A percentile compares a stretch with the other conserved stretches of the same genome.
Conservation (phyloP, 2,113 vertebrate species). For the Petroica traversi region DNA sequence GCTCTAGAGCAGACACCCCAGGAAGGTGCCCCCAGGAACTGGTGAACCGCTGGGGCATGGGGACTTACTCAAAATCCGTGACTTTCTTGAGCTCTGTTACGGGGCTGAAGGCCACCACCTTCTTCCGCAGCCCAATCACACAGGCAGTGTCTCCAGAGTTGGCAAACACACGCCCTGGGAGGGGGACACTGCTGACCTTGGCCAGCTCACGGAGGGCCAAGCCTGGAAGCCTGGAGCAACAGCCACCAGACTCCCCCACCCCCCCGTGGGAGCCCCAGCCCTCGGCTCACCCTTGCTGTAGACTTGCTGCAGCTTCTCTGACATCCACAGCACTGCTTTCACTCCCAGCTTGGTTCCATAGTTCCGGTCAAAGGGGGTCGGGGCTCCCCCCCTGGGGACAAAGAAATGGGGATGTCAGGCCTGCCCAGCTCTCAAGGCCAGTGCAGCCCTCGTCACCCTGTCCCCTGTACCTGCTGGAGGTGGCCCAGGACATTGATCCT, state of each 20-base stretch:
- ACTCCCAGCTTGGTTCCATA: conserved; percentile 93
- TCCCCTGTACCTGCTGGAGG: conserved; percentile 84
- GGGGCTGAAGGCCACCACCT: conserved; percentile 86
- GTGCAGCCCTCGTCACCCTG: accelerated
- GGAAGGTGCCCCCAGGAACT: accelerated
- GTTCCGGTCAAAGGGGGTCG: conserved; percentile 94
- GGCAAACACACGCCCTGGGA: conserved; percentile 85
- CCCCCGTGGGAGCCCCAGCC: accelerated
- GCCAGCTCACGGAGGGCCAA: accelerated
- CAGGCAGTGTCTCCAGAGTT: conserved; percentile 85
- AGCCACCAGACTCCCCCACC: background rate
- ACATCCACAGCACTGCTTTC: conserved; percentile 88
- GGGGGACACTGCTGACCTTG: background rate
- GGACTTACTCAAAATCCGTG: conserved; percentile 94
- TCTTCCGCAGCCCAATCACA: conserved; percentile 88
- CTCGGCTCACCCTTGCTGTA: conserved; percentile 79
- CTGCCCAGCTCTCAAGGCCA: background rate
- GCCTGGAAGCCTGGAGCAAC: background rate
- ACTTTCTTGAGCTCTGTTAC: conserved; percentile 87
- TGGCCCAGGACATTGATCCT: conserved; percentile 92
- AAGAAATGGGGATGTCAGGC: background rate
- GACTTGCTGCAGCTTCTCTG: conserved; percentile 78
- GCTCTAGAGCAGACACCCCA: accelerated
- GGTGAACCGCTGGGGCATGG: accelerated
- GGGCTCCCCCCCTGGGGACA: conserved; percentile 84